Conservation (phyloP, 35 echinoderm and acorn worm species). For the Apostichopus californicus region DNA sequence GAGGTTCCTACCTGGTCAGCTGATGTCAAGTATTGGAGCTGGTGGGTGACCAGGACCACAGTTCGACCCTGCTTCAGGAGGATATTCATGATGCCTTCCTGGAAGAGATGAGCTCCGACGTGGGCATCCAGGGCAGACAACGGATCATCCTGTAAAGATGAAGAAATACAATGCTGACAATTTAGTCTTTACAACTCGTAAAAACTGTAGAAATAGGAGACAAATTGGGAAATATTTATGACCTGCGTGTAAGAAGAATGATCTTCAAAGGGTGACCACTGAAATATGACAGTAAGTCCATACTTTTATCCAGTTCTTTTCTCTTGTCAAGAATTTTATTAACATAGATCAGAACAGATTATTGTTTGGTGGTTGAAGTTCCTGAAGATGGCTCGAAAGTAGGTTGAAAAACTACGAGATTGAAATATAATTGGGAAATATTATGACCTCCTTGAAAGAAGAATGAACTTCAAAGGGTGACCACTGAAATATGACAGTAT, state of each 20-base stretch:
- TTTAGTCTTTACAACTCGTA: too few species aligned
- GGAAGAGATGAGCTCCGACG: slow-evolving; percentile 89
- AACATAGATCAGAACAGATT: too few species aligned
- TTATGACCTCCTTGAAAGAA: neutral
- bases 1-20: slow-evolving; percentile 71
- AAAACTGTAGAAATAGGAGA: neutral
- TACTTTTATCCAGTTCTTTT: too few species aligned
- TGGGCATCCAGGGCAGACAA: slow-evolving; percentile 95
- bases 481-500: too few species aligned
- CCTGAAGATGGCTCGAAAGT: too few species aligned
- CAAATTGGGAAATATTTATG: neutral
- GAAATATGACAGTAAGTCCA: too few species aligned
- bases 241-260: neutral
- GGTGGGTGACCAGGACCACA: slow-evolving; percentile 91
- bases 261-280: too few species aligned
- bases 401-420: too few species aligned
- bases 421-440: neutral
- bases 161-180: too few species aligned
- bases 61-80: slow-evolving; percentile 72
- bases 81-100: slow-evolving; percentile 81
- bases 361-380: too few species aligned
- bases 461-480: too few species aligned
- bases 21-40: slow-evolving; percentile 81
- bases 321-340: too few species aligned
- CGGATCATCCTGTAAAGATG: slow-evolving; percentile 83